A percentile compares a stretch with the other conserved stretches of the same genome.
Evolutionary conservation across 1,140 invertebrate species (phyloP).

Genomic region (Meteorus sp.): DNA sequence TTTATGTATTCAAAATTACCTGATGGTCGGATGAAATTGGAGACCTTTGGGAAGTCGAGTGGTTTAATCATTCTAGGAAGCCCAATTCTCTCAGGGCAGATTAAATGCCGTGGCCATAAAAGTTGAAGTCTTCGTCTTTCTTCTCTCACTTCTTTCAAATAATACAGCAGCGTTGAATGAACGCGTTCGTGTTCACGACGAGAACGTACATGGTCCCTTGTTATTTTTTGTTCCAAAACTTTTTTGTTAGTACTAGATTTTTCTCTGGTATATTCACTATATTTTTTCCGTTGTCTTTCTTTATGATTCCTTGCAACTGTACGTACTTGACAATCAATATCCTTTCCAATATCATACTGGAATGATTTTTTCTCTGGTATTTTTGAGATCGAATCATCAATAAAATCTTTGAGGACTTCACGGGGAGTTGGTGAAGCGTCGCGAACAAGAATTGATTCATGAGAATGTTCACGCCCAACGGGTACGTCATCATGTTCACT

Average conservation of each 20-base stretch:
- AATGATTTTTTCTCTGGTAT: neutral
- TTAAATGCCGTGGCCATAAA: constrained; percentile 11
- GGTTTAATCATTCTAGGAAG: constrained; percentile 37
- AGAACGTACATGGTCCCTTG: constrained; percentile 13
- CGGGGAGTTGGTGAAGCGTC: too few relatives aligned
- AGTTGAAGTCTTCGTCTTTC: constrained; percentile 16
- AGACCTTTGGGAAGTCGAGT: constrained; percentile 44
- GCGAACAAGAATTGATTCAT: too few relatives aligned
- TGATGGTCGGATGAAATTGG: constrained; percentile 31
- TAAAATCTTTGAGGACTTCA: too few relatives aligned
- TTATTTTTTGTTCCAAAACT: constrained; percentile 1
- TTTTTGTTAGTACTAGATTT: too few relatives aligned
- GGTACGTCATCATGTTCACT: too few relatives aligned
- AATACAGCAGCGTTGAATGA: constrained; percentile 30
- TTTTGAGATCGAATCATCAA: too few relatives aligned
- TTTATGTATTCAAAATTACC: too few relatives aligned
- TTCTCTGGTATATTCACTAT: too few relatives aligned
- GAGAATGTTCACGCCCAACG: too few relatives aligned
- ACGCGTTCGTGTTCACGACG: constrained; percentile 31
- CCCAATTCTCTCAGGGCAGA: constrained; percentile 7
- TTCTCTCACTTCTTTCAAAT: constrained; percentile 31
- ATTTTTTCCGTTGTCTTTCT: neutral
- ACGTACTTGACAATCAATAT: neutral
- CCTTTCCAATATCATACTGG: neutral
- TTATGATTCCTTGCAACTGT: neutral